phyloP scores from a whole-genome alignment of 2,113 vertebrate genomes.

The Sylvietta virens region DNA sequence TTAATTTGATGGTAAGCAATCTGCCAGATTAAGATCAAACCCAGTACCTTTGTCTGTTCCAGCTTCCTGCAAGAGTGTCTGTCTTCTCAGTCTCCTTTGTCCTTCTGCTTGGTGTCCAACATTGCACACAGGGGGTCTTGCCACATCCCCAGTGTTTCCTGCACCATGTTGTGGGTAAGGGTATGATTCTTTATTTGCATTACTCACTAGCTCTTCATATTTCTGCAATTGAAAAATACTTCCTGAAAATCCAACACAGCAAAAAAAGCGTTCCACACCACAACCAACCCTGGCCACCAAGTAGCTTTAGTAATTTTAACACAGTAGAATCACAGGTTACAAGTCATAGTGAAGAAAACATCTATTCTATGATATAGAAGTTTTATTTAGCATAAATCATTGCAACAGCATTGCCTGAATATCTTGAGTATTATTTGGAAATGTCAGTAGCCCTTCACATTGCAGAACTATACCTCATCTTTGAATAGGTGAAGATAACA shows the following conservation, averaged over 20 bases:
- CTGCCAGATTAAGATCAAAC: neutral
- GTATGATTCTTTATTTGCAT: neutral
- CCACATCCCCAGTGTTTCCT: neutral
- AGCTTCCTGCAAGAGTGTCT: neutral
- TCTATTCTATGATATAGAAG: neutral
- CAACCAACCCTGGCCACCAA: neutral
- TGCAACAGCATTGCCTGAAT: neutral
- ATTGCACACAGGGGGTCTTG: neutral
- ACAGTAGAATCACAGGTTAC: neutral
- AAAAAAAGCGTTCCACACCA: neutral
- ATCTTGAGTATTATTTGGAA: neutral
- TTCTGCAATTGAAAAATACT: slow-evolving; percentile 34
- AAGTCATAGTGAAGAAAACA: rapidly evolving
- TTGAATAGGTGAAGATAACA: neutral
- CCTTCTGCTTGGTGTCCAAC: neutral
- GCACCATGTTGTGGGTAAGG: neutral
- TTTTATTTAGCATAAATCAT: neutral
- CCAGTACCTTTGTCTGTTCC: slow-evolving; percentile 43
- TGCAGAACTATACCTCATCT: neutral
- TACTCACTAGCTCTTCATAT: neutral
- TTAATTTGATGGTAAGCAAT: neutral
- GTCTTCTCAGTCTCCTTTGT: neutral
- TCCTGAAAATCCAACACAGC: neutral
- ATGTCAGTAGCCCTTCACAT: neutral
- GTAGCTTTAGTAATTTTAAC: neutral